Conservation (phyloP, 64 coral and sea anemone species). For the Orbicella faveolata region DNA sequence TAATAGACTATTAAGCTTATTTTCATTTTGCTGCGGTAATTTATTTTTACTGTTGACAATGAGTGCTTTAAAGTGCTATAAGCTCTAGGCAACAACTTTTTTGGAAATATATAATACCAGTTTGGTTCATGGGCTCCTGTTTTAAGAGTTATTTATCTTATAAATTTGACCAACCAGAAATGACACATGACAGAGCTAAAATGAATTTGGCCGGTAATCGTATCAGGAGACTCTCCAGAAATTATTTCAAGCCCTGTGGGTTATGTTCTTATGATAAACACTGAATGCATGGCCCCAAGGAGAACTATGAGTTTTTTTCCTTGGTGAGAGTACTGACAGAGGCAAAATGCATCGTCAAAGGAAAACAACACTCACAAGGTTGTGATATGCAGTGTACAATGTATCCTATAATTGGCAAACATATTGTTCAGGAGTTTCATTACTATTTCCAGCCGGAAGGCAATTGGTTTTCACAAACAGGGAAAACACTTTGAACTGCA, state of each 20-base stretch:
- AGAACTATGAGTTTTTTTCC: too few species aligned
- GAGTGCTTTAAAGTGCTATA: background rate
- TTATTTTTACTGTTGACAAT: slow-evolving; percentile 11
- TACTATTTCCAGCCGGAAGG: too few species aligned
- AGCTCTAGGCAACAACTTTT: background rate
- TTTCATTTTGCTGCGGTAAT: background rate
- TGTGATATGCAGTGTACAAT: too few species aligned
- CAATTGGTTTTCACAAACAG: too few species aligned
- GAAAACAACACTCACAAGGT: too few species aligned
- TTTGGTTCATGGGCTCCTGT: background rate
- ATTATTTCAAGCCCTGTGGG: background rate
- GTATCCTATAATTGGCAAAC: too few species aligned
- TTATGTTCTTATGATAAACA: too few species aligned
- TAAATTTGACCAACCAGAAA: slow-evolving; percentile 37
- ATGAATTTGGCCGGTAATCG: background rate
- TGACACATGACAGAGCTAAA: background rate
- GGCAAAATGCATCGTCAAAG: too few species aligned
- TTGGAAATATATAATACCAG: slow-evolving; percentile 52
- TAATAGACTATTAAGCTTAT: slow-evolving; percentile 3
- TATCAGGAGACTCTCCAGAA: background rate
- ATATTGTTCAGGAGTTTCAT: too few species aligned
- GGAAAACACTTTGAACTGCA: too few species aligned
- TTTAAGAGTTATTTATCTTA: slow-evolving; percentile 41
- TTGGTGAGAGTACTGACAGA: too few species aligned
- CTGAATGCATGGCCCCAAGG: too few species aligned